Evolutionary conservation across 64 coral and sea anemone species (phyloP), one percentile per base, ranked within the genome.

Genomic region (Dendronephthya gigantea): DNA sequence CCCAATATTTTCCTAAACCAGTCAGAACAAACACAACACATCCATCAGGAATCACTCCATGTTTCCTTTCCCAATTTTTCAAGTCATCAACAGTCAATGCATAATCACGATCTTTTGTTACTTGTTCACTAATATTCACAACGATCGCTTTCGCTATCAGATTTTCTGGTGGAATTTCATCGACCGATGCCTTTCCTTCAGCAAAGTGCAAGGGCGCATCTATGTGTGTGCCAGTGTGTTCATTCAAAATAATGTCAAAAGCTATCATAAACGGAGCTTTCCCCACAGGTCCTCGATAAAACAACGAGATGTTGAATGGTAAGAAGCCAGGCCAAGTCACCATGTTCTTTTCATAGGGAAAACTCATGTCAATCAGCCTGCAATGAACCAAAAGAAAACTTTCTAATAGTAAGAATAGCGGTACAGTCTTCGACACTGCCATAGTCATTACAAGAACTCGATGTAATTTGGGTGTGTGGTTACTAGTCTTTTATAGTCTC

Each of bases 41-140:
- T 35, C 82, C 70, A 59, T 94, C 89, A 7, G 92, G 92, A 22
- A 94, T 94, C 13, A 23, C 15, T 11, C 92, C 92, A 50, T 94
- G n/a, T 31, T 88, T 38, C 16, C 49, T 16, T 66, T 94, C 92
- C 88, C 88, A 94, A 16, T 23, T 52, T 37, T 88, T 43, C 22
- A 94, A 40, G 79, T 94, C 92, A 66, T 81, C 84, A 8, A 83
- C 74, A n/a, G 75, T 93, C 75, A 86, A 47, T 32, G 86, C 75
- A 43, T 49, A 55, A 84, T 93, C 88, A 58, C 69, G 36, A 19
- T 84, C 58, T 68, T 84, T 79, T 34, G 32, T 4, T 35, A 29
- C 29, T 39, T 79, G 2, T 39, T 79, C 72, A 33, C 30, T 36
- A 16, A 79, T 79, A 35, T 79, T 79, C 9, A 79, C 31, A 15